phyloP scores from a whole-genome alignment of 2,888 invertebrate genomes.

The Apantesis nais region DNA sequence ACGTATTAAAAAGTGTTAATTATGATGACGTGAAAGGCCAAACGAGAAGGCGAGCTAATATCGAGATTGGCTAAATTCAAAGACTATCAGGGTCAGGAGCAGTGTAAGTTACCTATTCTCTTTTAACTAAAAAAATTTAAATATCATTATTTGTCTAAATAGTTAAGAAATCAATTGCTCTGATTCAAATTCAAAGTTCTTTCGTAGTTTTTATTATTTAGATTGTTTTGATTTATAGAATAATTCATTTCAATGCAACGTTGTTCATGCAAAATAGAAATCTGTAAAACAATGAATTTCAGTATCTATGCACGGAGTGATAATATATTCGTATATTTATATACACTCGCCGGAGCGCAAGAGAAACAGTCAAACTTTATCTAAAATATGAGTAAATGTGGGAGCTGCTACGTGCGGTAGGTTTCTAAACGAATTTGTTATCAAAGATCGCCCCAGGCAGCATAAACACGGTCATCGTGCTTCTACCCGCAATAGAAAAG shows the following conservation, averaged over 20 bases:
- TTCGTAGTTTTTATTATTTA: background rate
- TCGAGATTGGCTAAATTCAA: constrained; percentile 19
- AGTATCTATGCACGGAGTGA: constrained; percentile 60
- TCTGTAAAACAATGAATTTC: constrained; percentile 56
- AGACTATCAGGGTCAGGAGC: background rate
- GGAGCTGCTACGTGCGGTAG: constrained; percentile 72
- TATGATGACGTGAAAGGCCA: no score
- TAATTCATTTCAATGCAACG: constrained; percentile 30
- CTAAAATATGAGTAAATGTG: constrained; percentile 78
- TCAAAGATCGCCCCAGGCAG: constrained; percentile 71
- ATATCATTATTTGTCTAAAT: no score
- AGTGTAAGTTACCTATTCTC: constrained; percentile 1
- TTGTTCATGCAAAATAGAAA: constrained; percentile 51
- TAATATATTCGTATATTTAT: constrained; percentile 76
- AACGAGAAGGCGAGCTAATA: no score
- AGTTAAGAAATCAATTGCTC: background rate
- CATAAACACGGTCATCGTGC: constrained; percentile 53
- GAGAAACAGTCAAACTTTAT: constrained; percentile 78
- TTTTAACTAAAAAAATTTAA: background rate
- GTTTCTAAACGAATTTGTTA: constrained; percentile 80
- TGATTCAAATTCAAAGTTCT: no score
- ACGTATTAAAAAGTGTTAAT: no score
- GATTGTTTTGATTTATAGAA: background rate
- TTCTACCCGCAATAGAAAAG: constrained; percentile 10
- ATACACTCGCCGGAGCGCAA: constrained; percentile 64